These are phyloP conservation scores for Odocoileus virginianus DNA, from an alignment of 2,113 vertebrate species.

Conservation along the genomic window DNA sequence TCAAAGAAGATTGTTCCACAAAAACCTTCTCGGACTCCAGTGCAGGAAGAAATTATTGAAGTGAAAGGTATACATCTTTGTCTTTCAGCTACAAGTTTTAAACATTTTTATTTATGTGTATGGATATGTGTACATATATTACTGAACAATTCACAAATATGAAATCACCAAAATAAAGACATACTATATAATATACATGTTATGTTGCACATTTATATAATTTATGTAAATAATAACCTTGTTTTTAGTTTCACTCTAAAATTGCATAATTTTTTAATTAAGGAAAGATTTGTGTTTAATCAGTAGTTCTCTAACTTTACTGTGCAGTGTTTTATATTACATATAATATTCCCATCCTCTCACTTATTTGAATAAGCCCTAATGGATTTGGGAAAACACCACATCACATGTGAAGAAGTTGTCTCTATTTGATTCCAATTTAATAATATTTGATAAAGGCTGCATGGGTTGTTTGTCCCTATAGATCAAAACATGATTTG, in stretches of 20 bases:
- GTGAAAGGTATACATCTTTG: constrained; percentile 81
- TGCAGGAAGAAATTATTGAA: constrained; percentile 84
- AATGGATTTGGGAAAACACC: constrained; percentile 20
- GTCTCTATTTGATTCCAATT: constrained; percentile 66
- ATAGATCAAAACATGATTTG: not conserved
- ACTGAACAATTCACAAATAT: constrained; percentile 25
- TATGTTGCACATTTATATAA: constrained; percentile 10
- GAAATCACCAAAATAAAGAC: not conserved
- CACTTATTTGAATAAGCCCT: constrained; percentile 10
- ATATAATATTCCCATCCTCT: constrained; percentile 43
- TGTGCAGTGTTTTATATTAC: not conserved
- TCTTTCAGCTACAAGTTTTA: constrained; percentile 60
- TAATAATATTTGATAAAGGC: constrained; percentile 45
- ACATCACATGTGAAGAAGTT: constrained; percentile 59
- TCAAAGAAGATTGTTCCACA: constrained; percentile 81
- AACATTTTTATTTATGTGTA: constrained; percentile 41
- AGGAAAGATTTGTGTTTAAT: constrained; percentile 45
- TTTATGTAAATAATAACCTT: constrained; percentile 29
- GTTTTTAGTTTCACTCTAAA: constrained; percentile 26
- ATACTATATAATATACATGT: not conserved
- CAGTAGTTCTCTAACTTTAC: constrained; percentile 52
- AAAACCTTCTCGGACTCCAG: constrained; percentile 79
- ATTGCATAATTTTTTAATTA: constrained; percentile 17
- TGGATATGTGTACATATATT: constrained; percentile 36
- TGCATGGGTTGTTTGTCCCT: constrained; percentile 40